These are phyloP conservation scores for Nomada ferruginata DNA, from an alignment of 2,888 invertebrate genomes.

Conservation along the genomic window DNA sequence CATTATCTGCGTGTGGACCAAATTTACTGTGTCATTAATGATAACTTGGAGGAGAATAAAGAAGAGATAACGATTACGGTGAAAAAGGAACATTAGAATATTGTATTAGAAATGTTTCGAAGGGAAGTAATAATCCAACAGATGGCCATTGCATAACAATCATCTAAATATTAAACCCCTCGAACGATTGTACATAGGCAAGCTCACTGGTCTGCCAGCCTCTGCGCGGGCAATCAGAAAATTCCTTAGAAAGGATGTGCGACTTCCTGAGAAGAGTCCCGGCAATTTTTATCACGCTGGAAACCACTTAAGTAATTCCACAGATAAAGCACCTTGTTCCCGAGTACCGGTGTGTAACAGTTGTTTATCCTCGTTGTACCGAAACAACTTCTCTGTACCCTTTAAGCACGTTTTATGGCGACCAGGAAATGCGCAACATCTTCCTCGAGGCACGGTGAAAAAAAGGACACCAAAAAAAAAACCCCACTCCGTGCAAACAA, in stretches of 20 bases:
- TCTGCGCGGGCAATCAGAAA: slow-evolving; percentile 42
- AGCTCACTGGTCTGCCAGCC: slow-evolving; percentile 1
- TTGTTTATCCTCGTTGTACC: slow-evolving; percentile 47
- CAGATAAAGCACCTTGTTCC: slow-evolving; percentile 34
- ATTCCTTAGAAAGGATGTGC: slow-evolving; percentile 49
- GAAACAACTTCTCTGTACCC: slow-evolving; percentile 24
- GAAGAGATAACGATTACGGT: too few relatives aligned
- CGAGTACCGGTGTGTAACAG: slow-evolving; percentile 47
- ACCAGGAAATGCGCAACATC: slow-evolving; percentile 16
- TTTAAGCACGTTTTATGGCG: not conserved
- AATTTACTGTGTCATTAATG: too few relatives aligned
- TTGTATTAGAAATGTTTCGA: too few relatives aligned
- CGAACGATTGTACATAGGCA: slow-evolving; percentile 7
- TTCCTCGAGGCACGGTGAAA: not conserved
- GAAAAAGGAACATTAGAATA: too few relatives aligned
- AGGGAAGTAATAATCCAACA: too few relatives aligned
- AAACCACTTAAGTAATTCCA: slow-evolving; percentile 43
- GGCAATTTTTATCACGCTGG: slow-evolving; percentile 51
- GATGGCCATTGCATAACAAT: not conserved
- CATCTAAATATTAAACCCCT: not conserved
- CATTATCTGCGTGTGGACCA: too few relatives aligned
- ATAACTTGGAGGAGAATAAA: too few relatives aligned
- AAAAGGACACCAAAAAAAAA: not conserved
- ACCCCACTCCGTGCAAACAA: too few relatives aligned
- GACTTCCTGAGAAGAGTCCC: slow-evolving; percentile 51